phyloP scores from a whole-genome alignment of 1,140 invertebrate species.

The Parasteatoda tepidariorum region DNA sequence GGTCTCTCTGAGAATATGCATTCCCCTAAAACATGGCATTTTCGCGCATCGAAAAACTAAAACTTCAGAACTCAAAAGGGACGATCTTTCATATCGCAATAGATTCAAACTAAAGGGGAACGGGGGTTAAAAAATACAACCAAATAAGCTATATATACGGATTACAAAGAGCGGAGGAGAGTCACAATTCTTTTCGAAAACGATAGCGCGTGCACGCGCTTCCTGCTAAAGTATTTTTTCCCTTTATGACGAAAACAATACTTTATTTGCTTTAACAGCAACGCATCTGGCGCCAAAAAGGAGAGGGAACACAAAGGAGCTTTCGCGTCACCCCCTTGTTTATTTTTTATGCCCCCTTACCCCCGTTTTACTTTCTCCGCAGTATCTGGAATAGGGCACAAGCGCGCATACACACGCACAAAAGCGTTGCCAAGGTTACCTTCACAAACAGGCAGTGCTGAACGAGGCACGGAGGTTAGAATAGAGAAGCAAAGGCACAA shows the following conservation, averaged over 20 bases:
- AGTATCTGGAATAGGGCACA: not conserved
- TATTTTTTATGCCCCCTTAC: not conserved
- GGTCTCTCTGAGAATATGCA: no score
- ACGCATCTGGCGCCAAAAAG: conserved; percentile 52
- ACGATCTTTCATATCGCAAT: no score
- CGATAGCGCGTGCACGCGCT: conserved; percentile 11
- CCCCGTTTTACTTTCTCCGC: not conserved
- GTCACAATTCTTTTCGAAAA: not conserved
- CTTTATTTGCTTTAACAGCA: conserved; percentile 6
- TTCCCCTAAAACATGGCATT: no score
- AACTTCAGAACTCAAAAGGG: no score
- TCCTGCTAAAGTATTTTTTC: not conserved
- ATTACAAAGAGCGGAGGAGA: not conserved
- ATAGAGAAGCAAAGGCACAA: no score
- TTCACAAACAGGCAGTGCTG: conserved; percentile 49
- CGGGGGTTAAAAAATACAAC: no score
- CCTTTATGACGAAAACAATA: conserved; percentile 48
- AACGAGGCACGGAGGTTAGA: no score
- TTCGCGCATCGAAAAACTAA: no score
- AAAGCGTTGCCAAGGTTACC: conserved; percentile 42
- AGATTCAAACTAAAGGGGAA: no score
- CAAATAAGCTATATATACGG: not conserved
- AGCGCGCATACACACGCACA: conserved; percentile 11
- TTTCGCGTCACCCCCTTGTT: not conserved
- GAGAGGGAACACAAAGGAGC: not conserved